Evolutionary conservation across 2,113 vertebrate genomes (phyloP).

Genomic region (Embiotoca jacksoni): DNA sequence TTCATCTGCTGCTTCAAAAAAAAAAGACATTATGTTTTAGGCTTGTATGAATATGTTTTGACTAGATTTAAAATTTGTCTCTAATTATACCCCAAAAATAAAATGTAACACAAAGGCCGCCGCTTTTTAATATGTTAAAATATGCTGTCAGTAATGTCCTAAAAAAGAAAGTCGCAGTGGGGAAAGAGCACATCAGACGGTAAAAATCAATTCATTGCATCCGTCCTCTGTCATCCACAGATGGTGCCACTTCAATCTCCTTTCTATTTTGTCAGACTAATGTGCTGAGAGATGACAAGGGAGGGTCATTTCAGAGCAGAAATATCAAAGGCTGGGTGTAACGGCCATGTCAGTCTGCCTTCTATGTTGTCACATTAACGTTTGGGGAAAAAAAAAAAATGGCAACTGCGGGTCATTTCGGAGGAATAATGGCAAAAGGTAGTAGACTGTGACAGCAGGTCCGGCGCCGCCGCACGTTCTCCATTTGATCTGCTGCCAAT

Average conservation of each 20-base stretch:
- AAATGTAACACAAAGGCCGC: not conserved
- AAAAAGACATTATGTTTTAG: slow-evolving; percentile 1
- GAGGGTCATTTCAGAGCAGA: slow-evolving; percentile 71
- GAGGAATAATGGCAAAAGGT: slow-evolving; percentile 57
- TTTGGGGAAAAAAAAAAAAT: slow-evolving; percentile 53
- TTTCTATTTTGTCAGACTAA: slow-evolving; percentile 76
- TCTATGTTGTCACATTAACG: slow-evolving; percentile 67
- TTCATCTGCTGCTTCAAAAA: not conserved
- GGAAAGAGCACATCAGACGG: slow-evolving; percentile 61
- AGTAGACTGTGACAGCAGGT: slow-evolving; percentile 52
- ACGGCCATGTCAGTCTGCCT: slow-evolving; percentile 65
- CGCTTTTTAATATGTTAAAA: slow-evolving; percentile 29
- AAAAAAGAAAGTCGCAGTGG: slow-evolving; percentile 11
- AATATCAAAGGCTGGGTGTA: slow-evolving; percentile 67
- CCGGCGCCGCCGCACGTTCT: not conserved
- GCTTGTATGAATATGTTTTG: not conserved
- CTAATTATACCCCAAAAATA: not conserved
- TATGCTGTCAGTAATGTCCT: slow-evolving; percentile 11
- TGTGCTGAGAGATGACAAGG: slow-evolving; percentile 76
- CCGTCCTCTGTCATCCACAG: slow-evolving; percentile 67
- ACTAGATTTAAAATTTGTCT: no score
- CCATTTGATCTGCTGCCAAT: slow-evolving; percentile 10
- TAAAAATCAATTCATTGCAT: slow-evolving; percentile 71
- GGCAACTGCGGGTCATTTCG: slow-evolving; percentile 61
- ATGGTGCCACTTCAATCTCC: slow-evolving; percentile 78